phyloP scores from a whole-genome alignment of 2,888 invertebrate genomes.

The Caenorhabditis sp. region DNA sequence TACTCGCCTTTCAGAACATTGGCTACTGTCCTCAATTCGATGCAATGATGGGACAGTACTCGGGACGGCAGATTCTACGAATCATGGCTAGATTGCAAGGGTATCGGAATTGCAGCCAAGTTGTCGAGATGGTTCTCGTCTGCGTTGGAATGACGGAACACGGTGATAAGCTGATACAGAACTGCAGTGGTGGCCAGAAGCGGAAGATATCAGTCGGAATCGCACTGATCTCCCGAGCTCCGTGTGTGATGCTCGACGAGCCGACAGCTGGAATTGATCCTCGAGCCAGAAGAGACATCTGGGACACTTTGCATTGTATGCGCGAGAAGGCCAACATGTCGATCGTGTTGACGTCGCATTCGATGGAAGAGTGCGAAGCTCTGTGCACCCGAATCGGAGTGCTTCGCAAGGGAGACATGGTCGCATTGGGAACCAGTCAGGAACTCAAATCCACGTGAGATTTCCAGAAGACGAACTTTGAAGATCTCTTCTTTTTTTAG shows the following conservation, averaged over 20 bases:
- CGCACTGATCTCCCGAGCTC: conserved; percentile 88
- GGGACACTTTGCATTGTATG: conserved; percentile 34
- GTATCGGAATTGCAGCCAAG: conserved; percentile 20
- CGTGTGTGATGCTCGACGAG: conserved; percentile 87
- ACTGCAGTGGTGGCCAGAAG: conserved; percentile 88
- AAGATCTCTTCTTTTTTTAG: too few relatives aligned
- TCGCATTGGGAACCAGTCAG: conserved; percentile 54
- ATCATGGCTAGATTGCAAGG: conserved; percentile 47
- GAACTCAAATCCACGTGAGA: conserved; percentile 63
- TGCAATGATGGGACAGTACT: conserved; percentile 80
- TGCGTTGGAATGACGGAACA: conserved; percentile 84
- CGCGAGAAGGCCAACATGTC: conserved; percentile 20
- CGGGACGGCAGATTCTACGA: conserved; percentile 12
- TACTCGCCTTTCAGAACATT: conserved; percentile 55
- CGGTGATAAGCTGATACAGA: conserved; percentile 36
- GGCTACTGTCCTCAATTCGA: conserved; percentile 81
- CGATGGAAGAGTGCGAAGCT: conserved; percentile 81
- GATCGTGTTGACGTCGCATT: conserved; percentile 85
- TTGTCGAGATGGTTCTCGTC: conserved; percentile 84
- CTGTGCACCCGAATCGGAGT: conserved; percentile 80
- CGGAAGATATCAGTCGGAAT: conserved; percentile 90
- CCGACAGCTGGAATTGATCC: conserved; percentile 85
- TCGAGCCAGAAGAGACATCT: conserved; percentile 75
- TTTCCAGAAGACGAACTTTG: too few relatives aligned
- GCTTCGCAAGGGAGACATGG: conserved; percentile 75